phyloP scores from a whole-genome alignment of 1,140 invertebrate genomes.

The Muscidifurax raptorellus region DNA sequence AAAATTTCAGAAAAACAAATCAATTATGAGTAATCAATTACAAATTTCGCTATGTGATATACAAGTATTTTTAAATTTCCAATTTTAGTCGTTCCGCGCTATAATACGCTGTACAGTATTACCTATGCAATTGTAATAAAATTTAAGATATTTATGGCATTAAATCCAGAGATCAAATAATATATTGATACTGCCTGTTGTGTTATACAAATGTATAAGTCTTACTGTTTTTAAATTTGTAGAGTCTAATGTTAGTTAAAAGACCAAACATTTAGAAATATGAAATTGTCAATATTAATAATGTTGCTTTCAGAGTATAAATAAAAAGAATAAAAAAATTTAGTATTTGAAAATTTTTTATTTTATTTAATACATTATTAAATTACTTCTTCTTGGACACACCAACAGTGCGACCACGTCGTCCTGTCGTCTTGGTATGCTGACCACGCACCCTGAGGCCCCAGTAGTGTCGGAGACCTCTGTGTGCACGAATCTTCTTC shows the following conservation, averaged over 20 bases:
- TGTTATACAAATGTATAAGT: conserved; percentile 38
- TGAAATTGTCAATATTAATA: conserved; percentile 35
- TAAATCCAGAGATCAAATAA: conserved; percentile 16
- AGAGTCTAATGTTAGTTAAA: conserved; percentile 42
- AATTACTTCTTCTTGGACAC: conserved; percentile 99
- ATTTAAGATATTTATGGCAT: conserved; percentile 21
- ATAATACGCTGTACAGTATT: conserved; percentile 46
- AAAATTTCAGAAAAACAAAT: conserved; percentile 12
- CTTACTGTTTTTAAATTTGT: conserved; percentile 47
- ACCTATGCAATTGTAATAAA: conserved; percentile 40
- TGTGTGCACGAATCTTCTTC: conserved; percentile 97
- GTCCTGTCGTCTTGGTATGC: conserved; percentile 98
- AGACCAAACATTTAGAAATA: conserved; percentile 37
- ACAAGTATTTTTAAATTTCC: conserved; percentile 39
- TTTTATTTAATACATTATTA: conserved; percentile 33
- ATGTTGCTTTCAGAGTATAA: conserved; percentile 39
- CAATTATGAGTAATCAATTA: conserved; percentile 42
- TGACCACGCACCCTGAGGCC: conserved; percentile 98
- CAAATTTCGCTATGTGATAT: conserved; percentile 33
- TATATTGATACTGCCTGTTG: conserved; percentile 45
- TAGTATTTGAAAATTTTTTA: conserved; percentile 22
- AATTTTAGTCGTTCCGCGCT: conserved; percentile 39
- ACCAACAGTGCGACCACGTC: conserved; percentile 99
- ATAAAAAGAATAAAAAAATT: conserved; percentile 32
- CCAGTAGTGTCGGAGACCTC: conserved; percentile 99